Base-by-base conservation (phyloP, 1,140 invertebrate species). In the Tribolium madens region DNA sequence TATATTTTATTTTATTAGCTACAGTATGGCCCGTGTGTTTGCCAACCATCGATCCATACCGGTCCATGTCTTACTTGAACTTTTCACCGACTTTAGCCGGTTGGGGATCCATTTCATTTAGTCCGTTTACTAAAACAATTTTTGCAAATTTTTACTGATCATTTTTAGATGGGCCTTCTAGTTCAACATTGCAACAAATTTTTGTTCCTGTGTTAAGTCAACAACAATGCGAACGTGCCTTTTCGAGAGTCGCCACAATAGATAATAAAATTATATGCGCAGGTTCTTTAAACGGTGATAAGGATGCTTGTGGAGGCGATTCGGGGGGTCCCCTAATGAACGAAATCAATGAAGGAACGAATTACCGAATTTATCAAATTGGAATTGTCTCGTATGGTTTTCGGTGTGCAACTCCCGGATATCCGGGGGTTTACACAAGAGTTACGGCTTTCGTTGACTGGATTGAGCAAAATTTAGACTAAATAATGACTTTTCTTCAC, bases 11-110 rank as follows among this genome's bases (percentile, higher is more conserved):
- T 71, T 87, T 4, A 26, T 4, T 87, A 93, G 91, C 86, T 74
- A 85, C 87, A 76, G 92, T 94, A 48, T 87, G 86, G 82, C 93
- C 94, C 0, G 91, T 95, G 74, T 96, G 95, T 85, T 86, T 96
- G 6, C 94, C 94, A 1, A 76, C 86, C 1, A 81, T 86, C n/a
- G 78, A 86, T 0, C 85, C 89, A 14, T 80, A 91, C 3, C 84
- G 87, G 48, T 81, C 85, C 0, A 86, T 83, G 13, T 84, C 83
- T 36, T 90, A 89, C 69, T 87, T 88, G 12, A 85, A 86, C n/a
- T 86, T 86, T 53, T 87, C 82, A 57, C 92, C 92, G 0, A 90
- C 92, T 76, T 88, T 94, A 1, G 92, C 92, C 13, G 94, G 94
- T 9, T 95, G 94, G 94, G 94, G 94, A 46, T 87, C 90, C 9